These are phyloP conservation scores for Gasterosteus aculeatus DNA, from an alignment of 2,113 vertebrate species.

Conservation along the genomic window DNA sequence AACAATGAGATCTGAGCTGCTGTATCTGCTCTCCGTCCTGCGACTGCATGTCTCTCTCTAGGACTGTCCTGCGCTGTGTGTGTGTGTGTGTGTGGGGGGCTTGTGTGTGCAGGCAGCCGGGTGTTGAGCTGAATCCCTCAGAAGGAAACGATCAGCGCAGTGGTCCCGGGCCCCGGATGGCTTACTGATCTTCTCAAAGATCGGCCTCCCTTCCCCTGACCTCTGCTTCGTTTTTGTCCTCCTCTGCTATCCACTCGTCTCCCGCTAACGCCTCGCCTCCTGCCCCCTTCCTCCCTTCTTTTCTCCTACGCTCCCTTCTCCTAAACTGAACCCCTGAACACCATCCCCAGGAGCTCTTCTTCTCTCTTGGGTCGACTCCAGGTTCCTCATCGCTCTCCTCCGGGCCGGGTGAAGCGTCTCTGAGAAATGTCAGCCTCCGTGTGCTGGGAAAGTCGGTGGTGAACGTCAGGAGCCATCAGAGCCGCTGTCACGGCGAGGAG, in stretches of 20 bases:
- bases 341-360: constrained; percentile 3
- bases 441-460: constrained; percentile 81
- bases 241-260: constrained; percentile 13
- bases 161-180: constrained; percentile 15
- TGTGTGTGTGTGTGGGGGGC: not conserved
- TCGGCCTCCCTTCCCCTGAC: constrained; percentile 19
- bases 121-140: not conserved
- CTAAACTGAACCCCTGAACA: constrained; percentile 1
- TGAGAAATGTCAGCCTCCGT: constrained; percentile 87
- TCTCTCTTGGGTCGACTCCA: constrained; percentile 68
- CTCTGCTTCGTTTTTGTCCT: not conserved
- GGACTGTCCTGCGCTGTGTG: not conserved
- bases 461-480: constrained; percentile 87
- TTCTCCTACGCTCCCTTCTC: not conserved
- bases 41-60: not conserved
- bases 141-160: constrained; percentile 9
- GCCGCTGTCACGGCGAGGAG: constrained; percentile 82
- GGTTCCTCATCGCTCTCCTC: constrained; percentile 79
- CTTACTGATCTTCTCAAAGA: constrained; percentile 51
- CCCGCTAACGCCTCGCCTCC: not conserved
- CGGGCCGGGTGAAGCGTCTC: constrained; percentile 71
- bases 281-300: not conserved
- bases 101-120: not conserved
- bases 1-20: not conserved
- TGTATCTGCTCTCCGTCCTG: not conserved